These are phyloP conservation scores for Daktulosphaira vitifoliae DNA, from an alignment of 1,140 invertebrate genomes.

Conservation along the genomic window DNA sequence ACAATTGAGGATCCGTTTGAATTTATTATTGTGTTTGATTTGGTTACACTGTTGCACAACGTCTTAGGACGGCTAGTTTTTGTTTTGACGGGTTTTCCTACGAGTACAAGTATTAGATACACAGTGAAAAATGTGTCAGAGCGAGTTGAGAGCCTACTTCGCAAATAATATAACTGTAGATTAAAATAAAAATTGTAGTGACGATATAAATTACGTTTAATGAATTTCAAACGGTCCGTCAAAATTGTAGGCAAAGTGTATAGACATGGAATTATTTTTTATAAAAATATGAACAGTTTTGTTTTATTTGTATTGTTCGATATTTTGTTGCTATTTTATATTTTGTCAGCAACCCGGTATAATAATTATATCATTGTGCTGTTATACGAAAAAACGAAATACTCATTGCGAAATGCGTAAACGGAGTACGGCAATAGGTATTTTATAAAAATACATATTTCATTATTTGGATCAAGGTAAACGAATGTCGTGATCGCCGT, in stretches of 20 bases:
- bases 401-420: slow-evolving; percentile 16
- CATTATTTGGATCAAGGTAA: slow-evolving; percentile 28
- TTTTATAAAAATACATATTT: neutral
- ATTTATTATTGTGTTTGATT: too few relatives aligned
- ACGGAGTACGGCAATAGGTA: neutral
- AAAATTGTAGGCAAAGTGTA: neutral
- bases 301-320: neutral
- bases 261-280: neutral
- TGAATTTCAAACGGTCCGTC: slow-evolving; percentile 21
- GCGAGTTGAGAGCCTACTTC: too few relatives aligned
- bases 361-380: slow-evolving; percentile 8
- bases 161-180: too few relatives aligned
- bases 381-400: neutral
- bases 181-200: too few relatives aligned
- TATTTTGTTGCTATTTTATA: too few relatives aligned
- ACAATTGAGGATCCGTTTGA: too few relatives aligned
- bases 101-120: too few relatives aligned
- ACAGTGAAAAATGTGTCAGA: too few relatives aligned
- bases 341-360: neutral
- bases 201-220: too few relatives aligned
- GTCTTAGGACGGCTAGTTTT: too few relatives aligned
- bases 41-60: too few relatives aligned
- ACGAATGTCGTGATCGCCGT: slow-evolving; percentile 20
- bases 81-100: too few relatives aligned
- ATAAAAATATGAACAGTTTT: neutral